phyloP scores from a whole-genome alignment of 2,888 invertebrate genomes.

The Lottia scabra region DNA sequence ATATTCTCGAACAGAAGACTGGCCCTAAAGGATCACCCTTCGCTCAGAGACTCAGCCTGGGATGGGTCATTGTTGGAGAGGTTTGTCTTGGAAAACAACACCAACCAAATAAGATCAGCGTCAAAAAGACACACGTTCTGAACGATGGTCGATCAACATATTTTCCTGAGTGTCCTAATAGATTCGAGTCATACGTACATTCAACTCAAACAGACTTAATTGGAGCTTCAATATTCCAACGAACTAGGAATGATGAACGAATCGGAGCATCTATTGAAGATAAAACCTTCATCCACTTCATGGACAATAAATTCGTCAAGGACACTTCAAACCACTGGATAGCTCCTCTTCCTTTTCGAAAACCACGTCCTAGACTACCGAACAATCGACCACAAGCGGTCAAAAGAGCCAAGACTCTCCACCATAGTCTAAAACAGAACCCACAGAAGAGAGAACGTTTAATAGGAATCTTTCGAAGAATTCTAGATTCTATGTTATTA shows the following conservation, averaged over 20 bases:
- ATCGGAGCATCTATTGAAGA: constrained; percentile 25
- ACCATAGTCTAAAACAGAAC: constrained; percentile 5
- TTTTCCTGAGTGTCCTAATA: constrained; percentile 15
- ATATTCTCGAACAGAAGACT: constrained; percentile 27
- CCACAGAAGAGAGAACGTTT: constrained; percentile 21
- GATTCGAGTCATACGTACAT: background rate
- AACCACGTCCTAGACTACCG: background rate
- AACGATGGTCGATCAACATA: constrained; percentile 3
- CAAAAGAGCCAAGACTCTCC: background rate
- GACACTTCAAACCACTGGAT: constrained; percentile 16
- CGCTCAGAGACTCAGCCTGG: constrained; percentile 23
- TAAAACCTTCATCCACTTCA: constrained; percentile 19
- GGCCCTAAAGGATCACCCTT: constrained; percentile 24
- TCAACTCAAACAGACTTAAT: no score
- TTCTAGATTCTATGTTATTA: constrained; percentile 32
- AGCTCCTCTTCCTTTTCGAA: constrained; percentile 10
- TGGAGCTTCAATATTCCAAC: constrained; percentile 16
- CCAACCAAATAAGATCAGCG: background rate
- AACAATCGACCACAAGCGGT: constrained; percentile 12
- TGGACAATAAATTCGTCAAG: constrained; percentile 18
- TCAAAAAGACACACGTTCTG: constrained; percentile 11
- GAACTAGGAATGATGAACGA: constrained; percentile 23
- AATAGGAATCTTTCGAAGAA: constrained; percentile 28
- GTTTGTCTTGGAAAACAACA: constrained; percentile 30
- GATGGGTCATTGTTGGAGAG: constrained; percentile 34